A percentile compares a stretch with the other conserved stretches of the same genome.
Evolutionary conservation across 1,140 invertebrate genomes (phyloP).

Genomic region (Hylyphantes graminicola): DNA sequence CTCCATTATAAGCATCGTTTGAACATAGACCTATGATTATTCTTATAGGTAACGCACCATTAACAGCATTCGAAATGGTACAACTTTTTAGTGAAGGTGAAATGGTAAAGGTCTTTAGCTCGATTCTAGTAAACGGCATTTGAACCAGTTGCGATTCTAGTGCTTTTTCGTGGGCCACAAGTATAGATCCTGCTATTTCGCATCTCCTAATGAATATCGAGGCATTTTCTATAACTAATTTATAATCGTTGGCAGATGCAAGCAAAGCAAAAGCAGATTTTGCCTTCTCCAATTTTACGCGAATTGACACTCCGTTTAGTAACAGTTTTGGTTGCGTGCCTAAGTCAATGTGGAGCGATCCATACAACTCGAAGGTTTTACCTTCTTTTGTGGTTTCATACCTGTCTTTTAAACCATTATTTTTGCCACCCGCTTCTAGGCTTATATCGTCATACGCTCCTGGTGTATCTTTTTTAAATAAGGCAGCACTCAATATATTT

Average conservation of each 20-base stretch:
- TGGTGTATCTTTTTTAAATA: background rate
- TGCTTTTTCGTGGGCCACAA: background rate
- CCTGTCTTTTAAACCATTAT: background rate
- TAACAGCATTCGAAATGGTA: background rate
- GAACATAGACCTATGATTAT: background rate
- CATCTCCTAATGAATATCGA: background rate
- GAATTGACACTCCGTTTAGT: background rate
- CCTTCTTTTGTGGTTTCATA: background rate
- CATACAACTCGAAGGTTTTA: background rate
- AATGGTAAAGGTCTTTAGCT: background rate
- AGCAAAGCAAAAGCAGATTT: background rate
- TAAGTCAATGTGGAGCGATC: background rate
- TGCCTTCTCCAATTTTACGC: background rate
- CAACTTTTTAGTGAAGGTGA: background rate
- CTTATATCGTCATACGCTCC: background rate
- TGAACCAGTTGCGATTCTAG: background rate
- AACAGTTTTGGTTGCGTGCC: background rate
- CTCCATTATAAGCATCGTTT: background rate
- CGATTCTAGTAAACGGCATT: background rate
- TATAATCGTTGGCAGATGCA: background rate
- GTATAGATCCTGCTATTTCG: background rate
- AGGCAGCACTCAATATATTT: background rate
- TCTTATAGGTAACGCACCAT: background rate
- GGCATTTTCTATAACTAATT: too few species aligned
- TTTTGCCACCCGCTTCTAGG: background rate